Percentiles rank a stretch among this genome's conserved stretches.
Conservation (phyloP, 1,140 invertebrate species). For the Adelges cooleyi region DNA sequence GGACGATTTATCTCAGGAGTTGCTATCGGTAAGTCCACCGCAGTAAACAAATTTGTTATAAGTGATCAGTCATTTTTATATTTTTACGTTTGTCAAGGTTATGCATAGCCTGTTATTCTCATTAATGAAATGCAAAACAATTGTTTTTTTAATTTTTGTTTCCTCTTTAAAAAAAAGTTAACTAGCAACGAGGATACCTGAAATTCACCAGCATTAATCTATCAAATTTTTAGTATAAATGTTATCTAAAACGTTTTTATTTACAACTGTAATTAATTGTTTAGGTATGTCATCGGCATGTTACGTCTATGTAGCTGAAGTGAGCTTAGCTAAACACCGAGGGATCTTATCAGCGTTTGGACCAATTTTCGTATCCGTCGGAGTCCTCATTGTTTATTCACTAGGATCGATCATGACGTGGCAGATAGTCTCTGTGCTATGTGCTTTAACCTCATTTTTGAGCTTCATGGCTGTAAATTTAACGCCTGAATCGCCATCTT, state of each 20-base stretch:
- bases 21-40: slow-evolving; percentile 35
- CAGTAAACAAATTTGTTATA: too few species aligned
- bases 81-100: too few species aligned
- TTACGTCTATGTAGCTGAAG: slow-evolving; percentile 38
- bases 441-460: slow-evolving; percentile 31
- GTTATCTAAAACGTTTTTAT: too few species aligned
- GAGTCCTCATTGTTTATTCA: slow-evolving; percentile 42
- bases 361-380: slow-evolving; percentile 44
- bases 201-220: neutral
- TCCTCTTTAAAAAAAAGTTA: too few species aligned
- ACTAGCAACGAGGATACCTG: neutral
- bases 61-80: too few species aligned
- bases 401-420: slow-evolving; percentile 39
- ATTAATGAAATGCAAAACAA: too few species aligned
- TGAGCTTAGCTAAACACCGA: slow-evolving; percentile 35
- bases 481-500: slow-evolving; percentile 57
- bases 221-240: too few species aligned
- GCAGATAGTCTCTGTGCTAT: slow-evolving; percentile 35
- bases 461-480: slow-evolving; percentile 45
- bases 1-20: slow-evolving; percentile 35
- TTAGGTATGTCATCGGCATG: slow-evolving; percentile 38
- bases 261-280: too few species aligned
- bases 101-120: too few species aligned
- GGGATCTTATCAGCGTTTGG: slow-evolving; percentile 37
- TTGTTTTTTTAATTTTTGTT: too few species aligned